Base-by-base conservation (phyloP, 2,113 vertebrate genomes). In the Tyrannus savana region DNA sequence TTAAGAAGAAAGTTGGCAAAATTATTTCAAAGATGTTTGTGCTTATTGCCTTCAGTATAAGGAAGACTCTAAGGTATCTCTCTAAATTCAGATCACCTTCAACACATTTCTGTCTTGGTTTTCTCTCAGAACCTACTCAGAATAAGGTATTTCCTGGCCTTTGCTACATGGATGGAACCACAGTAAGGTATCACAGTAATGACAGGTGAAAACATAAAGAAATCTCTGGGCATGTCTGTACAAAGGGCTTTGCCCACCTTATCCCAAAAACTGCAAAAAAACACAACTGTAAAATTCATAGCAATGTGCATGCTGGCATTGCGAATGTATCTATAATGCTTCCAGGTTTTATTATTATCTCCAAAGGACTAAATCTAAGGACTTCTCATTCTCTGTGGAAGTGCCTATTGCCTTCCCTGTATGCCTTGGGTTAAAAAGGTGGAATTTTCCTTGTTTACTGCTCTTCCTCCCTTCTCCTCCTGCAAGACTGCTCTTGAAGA, bases 401-500 rank as follows among this genome's bases (percentile, higher is more conserved):
- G 22, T 5, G 12, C 1, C 22, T 24, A 8, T 23, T 3, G 1
- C 14, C 3, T 88, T 81, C 31, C n/a, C 19, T 42, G 10, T 6
- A 18, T 71, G 47, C 39, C 35, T 78, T 3, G 2, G 6, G 13
- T 84, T 31, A 71, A 67, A 74, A 9, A 31, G 33, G 14, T 53
- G 44, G 31, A 84, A n/a, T 50, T 35, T 78, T 2, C 25, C 19
- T 69, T 49, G 9, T 62, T 75, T 49, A 30, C 22, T 49, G 33
- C 10, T 22, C 15, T 80, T 28, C 10, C 16, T 79, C 9, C n/a
- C 41, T 28, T 56, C 23, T 79, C 3, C 55, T 53, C 7, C 37
- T 41, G 25, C 0, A 0, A 46, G 24, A 4, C 21, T 67, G 35
- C 19, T 19, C 58, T 87, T 4, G 1, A 13, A 69, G 14, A 46